These are phyloP conservation scores for Cercocebus atys DNA, from an alignment of 2,113 vertebrate species.

Conservation along the genomic window DNA sequence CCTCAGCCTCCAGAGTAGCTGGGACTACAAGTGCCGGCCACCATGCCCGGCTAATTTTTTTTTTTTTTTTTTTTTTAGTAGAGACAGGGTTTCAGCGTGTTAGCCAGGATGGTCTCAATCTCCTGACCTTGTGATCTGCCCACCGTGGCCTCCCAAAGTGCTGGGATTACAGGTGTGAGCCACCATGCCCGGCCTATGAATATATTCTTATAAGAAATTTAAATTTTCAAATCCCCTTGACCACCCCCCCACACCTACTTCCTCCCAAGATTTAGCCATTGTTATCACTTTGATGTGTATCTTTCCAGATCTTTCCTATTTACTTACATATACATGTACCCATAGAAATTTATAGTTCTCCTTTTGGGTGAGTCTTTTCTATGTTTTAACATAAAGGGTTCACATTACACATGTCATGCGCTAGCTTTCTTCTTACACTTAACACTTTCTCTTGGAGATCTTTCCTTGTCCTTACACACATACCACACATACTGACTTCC, in stretches of 20 bases:
- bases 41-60: too few relatives aligned
- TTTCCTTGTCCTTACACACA: not conserved
- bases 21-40: too few relatives aligned
- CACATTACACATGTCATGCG: not conserved
- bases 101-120: too few relatives aligned
- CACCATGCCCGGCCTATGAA: too few relatives aligned
- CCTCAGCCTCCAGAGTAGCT: too few relatives aligned
- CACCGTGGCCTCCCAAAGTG: too few relatives aligned
- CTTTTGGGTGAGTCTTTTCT: not conserved
- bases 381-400: not conserved
- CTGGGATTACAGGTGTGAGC: too few relatives aligned
- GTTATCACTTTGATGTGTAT: not conserved
- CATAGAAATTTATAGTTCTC: not conserved
- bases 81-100: too few relatives aligned
- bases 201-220: not conserved
- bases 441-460: not conserved
- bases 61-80: too few relatives aligned
- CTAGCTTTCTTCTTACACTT: not conserved
- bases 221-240: not conserved
- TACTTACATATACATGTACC: not conserved
- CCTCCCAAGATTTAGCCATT: not conserved
- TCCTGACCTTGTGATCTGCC: too few relatives aligned
- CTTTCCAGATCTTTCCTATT: not conserved
- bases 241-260: not conserved
- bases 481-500: not conserved